Evolutionary conservation across 2,797 vertebrate genomes (phyloP), one percentile per base, ranked within the genome.

Genomic region (Channallabes apus): DNA sequence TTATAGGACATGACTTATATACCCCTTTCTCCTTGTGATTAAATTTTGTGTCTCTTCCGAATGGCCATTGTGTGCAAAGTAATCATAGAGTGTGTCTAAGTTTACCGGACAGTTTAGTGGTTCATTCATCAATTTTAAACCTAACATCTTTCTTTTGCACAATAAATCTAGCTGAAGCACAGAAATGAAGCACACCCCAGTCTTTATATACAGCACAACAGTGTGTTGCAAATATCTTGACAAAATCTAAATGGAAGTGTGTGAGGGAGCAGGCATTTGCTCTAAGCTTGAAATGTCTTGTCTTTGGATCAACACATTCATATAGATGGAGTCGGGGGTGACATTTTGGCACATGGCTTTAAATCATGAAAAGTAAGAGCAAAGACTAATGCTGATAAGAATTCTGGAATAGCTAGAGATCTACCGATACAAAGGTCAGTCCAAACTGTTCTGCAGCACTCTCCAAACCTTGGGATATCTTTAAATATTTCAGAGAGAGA

Each of bases 181-280:
- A 68, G 62, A 84, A 58, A 86, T 78, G 59, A 85, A 80, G 78
- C 80, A 62, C 80, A 41, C 58, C 35, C 58, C 0, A 17, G 58
- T 41, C 35, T 79, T 87, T 85, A 68, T 87, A 83, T 93, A 93
- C 93, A 92, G 89, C 92, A 90, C 89, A 89, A 93, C 89, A 90
- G 92, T 89, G 92, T 90, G 91, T 92, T 88, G 89, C 91, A 91
- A 89, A 88, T 94, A 95, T 96, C 94, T 95, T 94, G 94, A 95
- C 94, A 94, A 94, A 90, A 95, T 95, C 95, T 95, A 94, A 95
- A 95, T 96, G 90, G 93, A 95, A 94, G 87, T 94, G 92, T 94
- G 93, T 91, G 81, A 79, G 86, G 64, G 87, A 91, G 88, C 88
- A 91, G 88, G 89, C 87, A 86, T 79, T 90, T 54, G 79, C 84